A percentile compares a stretch with the other conserved stretches of the same genome.
Evolutionary conservation across 2,888 invertebrate species (phyloP).

Genomic region (Lycaena phlaeas): DNA sequence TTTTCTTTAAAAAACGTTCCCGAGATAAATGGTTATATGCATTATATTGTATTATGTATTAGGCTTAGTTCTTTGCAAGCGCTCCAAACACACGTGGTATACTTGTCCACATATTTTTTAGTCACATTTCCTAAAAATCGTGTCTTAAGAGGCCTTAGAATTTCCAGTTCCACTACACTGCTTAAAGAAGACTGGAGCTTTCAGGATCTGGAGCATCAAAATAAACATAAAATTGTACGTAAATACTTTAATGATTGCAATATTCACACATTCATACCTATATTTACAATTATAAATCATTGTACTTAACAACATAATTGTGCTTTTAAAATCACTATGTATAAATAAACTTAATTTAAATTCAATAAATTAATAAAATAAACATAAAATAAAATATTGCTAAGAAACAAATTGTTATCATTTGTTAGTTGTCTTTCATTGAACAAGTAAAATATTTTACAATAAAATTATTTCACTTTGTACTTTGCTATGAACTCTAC

Average conservation of each 20-base stretch:
- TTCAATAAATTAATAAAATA: constrained; percentile 11
- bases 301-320: constrained; percentile 65
- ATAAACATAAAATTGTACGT: constrained; percentile 34
- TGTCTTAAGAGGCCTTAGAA: too few species aligned
- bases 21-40: too few species aligned
- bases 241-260: constrained; percentile 68
- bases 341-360: constrained; percentile 26
- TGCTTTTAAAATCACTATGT: constrained; percentile 45
- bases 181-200: too few species aligned
- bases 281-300: constrained; percentile 63
- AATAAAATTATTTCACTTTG: constrained; percentile 31
- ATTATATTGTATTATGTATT: too few species aligned
- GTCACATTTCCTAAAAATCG: too few species aligned
- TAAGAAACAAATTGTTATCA: constrained; percentile 28
- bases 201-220: too few species aligned
- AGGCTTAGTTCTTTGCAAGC: too few species aligned
- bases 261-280: constrained; percentile 65
- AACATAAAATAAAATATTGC: constrained; percentile 27
- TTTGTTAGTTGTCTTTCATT: constrained; percentile 29
- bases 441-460: constrained; percentile 16
- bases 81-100: too few species aligned
- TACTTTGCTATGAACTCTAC: constrained; percentile 46
- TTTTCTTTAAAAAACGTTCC: too few species aligned
- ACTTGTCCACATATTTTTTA: too few species aligned
- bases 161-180: too few species aligned